These are phyloP conservation scores for Trissolcus japonicus DNA, from an alignment of 2,888 invertebrate species.

Conservation along the genomic window DNA sequence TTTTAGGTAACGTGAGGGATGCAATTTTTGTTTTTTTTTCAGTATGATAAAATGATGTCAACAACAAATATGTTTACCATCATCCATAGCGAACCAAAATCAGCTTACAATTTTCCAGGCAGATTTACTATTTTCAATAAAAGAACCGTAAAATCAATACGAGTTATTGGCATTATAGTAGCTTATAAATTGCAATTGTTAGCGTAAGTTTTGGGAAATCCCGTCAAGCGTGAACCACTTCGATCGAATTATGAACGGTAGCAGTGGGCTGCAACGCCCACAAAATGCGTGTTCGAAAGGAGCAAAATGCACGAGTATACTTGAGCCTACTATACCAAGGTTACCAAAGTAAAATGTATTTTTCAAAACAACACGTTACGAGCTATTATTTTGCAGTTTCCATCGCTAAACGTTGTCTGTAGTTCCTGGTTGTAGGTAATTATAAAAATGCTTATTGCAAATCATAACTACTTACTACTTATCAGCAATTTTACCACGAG, in stretches of 20 bases:
- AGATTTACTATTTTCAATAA: background rate
- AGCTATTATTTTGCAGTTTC: constrained; percentile 38
- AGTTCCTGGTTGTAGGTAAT: constrained; percentile 33
- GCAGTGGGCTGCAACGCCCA: constrained; percentile 51
- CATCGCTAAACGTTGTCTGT: constrained; percentile 19
- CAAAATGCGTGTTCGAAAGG: constrained; percentile 46
- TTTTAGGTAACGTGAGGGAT: no score
- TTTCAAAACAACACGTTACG: constrained; percentile 26
- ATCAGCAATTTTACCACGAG: constrained; percentile 43
- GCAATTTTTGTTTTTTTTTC: background rate
- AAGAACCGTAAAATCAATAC: background rate
- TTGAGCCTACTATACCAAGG: constrained; percentile 47
- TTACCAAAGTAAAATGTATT: constrained; percentile 29
- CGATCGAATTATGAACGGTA: constrained; percentile 53
- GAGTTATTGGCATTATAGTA: no score
- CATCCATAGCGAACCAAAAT: background rate
- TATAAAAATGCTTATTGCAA: constrained; percentile 14
- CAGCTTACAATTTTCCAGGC: background rate
- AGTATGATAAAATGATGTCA: background rate
- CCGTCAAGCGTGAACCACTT: constrained; percentile 40
- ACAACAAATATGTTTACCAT: background rate
- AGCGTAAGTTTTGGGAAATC: constrained; percentile 38
- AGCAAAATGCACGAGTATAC: constrained; percentile 34
- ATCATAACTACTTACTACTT: constrained; percentile 19
- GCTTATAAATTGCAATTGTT: constrained; percentile 12